Evolutionary conservation across 2,113 vertebrate genomes (phyloP), one percentile per base, ranked within the genome.

Genomic region (Pycnonotus jocosus): DNA sequence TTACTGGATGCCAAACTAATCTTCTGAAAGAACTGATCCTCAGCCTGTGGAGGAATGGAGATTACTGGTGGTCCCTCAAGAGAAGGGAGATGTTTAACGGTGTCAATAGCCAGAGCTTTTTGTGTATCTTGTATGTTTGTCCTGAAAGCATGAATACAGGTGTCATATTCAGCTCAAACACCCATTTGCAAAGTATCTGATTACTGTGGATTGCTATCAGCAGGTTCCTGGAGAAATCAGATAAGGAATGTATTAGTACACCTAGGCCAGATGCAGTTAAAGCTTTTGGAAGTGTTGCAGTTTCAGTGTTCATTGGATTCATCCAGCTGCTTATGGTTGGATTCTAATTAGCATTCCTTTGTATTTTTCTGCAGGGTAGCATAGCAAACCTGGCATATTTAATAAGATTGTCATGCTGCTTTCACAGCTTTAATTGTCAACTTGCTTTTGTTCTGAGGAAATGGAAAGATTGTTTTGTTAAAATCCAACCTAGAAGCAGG

Each of bases 161-260:
- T 78, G 8, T 62, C 1, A 2, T 12, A 3, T n/a, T 76, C 21
- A n/a, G 15, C 35, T 84, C 10, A 23, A 47, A 18, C 24, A 47
- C 9, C 5, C 0, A 4, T 40, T 85, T 76, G 20, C 1, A 2
- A 18, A 33, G 23, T 14, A 21, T 44, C 6, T 38, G 7, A 20
- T 60, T 71, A 68, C 19, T 6, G 6, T 40, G 31, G 44, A 5
- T 61, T 16, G 8, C 42, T 21, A 48, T 30, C 17, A 69, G 58
- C 14, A 60, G 22, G 5, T 54, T 86, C 24, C 44, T 79, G 66
- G 17, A 74, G 19, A 37, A 54, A 71, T 74, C 21, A 16, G 5
- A 1, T 58, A 17, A 64, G 35, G 12, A 48, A 13, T 19, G 24
- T 74, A 2, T 11, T 30, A 4, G 20, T 84, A 2, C 19, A 33